Evolutionary conservation across 2,888 invertebrate species (phyloP).

Genomic region (Laothoe populi): DNA sequence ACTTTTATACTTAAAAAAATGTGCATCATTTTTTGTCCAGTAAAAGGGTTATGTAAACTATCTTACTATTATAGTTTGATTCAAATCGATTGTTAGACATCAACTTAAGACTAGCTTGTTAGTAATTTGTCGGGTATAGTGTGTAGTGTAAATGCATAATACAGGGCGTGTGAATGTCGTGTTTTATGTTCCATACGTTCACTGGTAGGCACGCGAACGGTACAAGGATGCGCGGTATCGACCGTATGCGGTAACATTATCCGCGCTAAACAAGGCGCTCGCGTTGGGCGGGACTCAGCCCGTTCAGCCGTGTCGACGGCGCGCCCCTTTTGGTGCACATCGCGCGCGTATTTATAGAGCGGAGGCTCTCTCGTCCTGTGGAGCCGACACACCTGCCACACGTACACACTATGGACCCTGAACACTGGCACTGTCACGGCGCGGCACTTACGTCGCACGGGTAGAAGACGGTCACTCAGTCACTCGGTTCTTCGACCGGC

Average conservation of each 20-base stretch:
- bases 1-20: neutral
- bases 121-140: conserved; percentile 41
- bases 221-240: conserved; percentile 37
- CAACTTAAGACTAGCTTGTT: conserved; percentile 21
- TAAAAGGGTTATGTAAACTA: neutral
- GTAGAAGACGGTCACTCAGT: conserved; percentile 81
- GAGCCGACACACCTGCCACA: conserved; percentile 37
- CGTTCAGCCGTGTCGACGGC: conserved; percentile 13
- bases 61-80: neutral
- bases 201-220: conserved; percentile 25
- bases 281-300: conserved; percentile 43
- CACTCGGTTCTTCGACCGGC: conserved; percentile 73
- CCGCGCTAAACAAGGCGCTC: conserved; percentile 75
- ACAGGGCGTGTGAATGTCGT: conserved; percentile 26
- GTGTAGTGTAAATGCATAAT: conserved; percentile 53
- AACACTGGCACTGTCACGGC: conserved; percentile 55
- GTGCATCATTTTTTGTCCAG: too few relatives aligned
- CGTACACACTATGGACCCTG: conserved; percentile 60
- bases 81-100: conserved; percentile 10
- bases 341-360: conserved; percentile 62
- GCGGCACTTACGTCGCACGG: conserved; percentile 84
- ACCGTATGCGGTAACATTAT: conserved; percentile 76
- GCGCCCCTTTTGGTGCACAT: conserved; percentile 34
- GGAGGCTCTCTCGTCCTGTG: conserved; percentile 34
- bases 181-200: conserved; percentile 34